Conservation (phyloP, 2,888 invertebrate genomes). For the Lomographa bimaculata region DNA sequence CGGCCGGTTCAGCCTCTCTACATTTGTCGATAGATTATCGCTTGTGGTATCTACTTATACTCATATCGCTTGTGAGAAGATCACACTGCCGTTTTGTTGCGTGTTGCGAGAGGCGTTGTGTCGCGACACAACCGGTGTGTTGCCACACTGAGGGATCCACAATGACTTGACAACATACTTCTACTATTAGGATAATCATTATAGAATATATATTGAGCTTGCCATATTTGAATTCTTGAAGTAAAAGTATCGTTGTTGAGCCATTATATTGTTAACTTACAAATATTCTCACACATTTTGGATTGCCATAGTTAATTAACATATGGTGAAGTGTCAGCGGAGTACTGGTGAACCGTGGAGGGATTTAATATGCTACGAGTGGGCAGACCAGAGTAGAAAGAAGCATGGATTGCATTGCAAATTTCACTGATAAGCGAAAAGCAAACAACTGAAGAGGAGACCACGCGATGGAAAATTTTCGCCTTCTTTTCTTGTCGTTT, state of each 20-base stretch:
- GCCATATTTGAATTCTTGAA: conserved; percentile 1
- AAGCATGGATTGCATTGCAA: conserved; percentile 1
- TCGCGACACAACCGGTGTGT: conserved; percentile 15
- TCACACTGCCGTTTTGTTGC: conserved; percentile 25
- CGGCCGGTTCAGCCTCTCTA: conserved; percentile 52
- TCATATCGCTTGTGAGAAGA: conserved; percentile 39
- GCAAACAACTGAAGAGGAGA: background rate
- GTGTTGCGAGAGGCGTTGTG: conserved; percentile 19
- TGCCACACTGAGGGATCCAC: conserved; percentile 32
- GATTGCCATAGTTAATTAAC: conserved; percentile 13
- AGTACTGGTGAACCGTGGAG: conserved; percentile 37
- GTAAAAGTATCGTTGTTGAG: conserved; percentile 45
- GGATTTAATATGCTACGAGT: conserved; percentile 15
- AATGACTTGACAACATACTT: conserved; percentile 42
- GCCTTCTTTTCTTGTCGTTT: no score
- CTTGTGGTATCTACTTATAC: conserved; percentile 44
- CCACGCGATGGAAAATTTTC: background rate
- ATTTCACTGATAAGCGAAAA: background rate
- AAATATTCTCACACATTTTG: conserved; percentile 27
- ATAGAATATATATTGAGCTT: no score
- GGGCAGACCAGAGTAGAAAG: conserved; percentile 11
- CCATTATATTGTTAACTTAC: conserved; percentile 50
- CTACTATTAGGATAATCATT: no score
- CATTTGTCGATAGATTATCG: conserved; percentile 34
- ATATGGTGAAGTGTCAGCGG: conserved; percentile 34